Percentiles rank a stretch among this genome's conserved stretches.
Conservation (phyloP, 2,888 invertebrate genomes). For the Orthosia cruda region DNA sequence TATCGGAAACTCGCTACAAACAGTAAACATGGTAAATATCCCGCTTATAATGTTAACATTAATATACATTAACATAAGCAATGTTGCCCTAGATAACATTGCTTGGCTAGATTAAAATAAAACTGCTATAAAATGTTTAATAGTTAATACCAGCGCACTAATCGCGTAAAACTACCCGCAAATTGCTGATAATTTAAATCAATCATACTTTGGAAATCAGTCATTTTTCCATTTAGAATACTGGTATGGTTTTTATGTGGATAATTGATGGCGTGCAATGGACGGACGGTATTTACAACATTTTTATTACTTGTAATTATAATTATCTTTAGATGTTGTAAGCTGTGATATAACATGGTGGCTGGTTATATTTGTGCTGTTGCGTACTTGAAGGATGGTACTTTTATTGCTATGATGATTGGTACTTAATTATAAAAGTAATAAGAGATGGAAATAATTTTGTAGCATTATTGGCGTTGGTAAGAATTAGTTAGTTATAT, state of each 20-base stretch:
- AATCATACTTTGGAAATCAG: conserved; percentile 49
- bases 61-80: too few species aligned
- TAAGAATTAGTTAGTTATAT: too few species aligned
- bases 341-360: conserved; percentile 35
- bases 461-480: too few species aligned
- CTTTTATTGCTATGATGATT: conserved; percentile 9
- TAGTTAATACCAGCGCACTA: neutral
- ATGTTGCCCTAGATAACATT: too few species aligned
- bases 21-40: too few species aligned
- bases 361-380: conserved; percentile 2
- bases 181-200: conserved; percentile 24
- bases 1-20: too few species aligned
- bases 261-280: conserved; percentile 54
- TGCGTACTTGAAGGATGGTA: conserved; percentile 24
- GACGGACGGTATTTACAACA: conserved; percentile 47
- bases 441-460: neutral
- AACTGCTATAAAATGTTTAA: neutral
- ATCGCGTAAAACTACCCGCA: neutral
- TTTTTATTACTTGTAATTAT: conserved; percentile 56
- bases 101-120: neutral
- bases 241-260: conserved; percentile 44
- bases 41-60: too few species aligned
- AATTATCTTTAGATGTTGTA: conserved; percentile 56
- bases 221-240: conserved; percentile 39
- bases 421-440: conserved; percentile 2